Evolutionary conservation across 2,888 invertebrate species (phyloP).

Genomic region (Schrankia costaestrigalis): DNA sequence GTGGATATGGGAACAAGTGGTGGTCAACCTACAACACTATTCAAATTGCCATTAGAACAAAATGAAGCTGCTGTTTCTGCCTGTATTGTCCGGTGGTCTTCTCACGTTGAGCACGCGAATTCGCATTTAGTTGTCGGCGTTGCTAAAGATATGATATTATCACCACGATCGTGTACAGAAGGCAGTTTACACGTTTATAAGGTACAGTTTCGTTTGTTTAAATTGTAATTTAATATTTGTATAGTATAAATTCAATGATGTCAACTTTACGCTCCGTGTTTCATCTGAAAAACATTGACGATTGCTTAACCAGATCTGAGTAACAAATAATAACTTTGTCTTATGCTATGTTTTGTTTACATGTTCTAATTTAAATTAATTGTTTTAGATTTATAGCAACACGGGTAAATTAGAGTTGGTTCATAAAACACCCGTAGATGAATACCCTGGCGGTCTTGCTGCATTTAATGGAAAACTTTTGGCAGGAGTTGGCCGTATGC

Average conservation of each 20-base stretch:
- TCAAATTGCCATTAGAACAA: conserved; percentile 91
- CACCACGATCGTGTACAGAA: conserved; percentile 90
- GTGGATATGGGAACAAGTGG: conserved; percentile 87
- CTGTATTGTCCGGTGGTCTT: conserved; percentile 89
- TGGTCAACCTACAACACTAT: conserved; percentile 85
- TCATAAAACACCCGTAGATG: conserved; percentile 96
- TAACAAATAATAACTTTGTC: neutral
- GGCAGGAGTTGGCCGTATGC: conserved; percentile 94
- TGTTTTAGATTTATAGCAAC: conserved; percentile 82
- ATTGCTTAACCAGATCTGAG: conserved; percentile 11
- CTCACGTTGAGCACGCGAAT: conserved; percentile 65
- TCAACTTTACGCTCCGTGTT: conserved; percentile 10
- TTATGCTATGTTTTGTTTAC: neutral
- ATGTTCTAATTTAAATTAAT: conserved; percentile 1
- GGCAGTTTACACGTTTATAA: conserved; percentile 95
- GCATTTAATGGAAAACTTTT: conserved; percentile 95
- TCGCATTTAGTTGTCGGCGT: conserved; percentile 92
- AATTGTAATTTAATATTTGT: neutral
- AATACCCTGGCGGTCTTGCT: conserved; percentile 93
- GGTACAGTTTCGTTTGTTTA: conserved; percentile 44
- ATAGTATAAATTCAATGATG: conserved; percentile 5
- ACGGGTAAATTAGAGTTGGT: conserved; percentile 94
- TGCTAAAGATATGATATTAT: conserved; percentile 93
- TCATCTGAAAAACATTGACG: conserved; percentile 12
- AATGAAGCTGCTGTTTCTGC: conserved; percentile 97